Percentiles rank a stretch among this genome's conserved stretches.
Conservation (phyloP, 1,140 invertebrate species). For the Piezodorus guildinii region DNA sequence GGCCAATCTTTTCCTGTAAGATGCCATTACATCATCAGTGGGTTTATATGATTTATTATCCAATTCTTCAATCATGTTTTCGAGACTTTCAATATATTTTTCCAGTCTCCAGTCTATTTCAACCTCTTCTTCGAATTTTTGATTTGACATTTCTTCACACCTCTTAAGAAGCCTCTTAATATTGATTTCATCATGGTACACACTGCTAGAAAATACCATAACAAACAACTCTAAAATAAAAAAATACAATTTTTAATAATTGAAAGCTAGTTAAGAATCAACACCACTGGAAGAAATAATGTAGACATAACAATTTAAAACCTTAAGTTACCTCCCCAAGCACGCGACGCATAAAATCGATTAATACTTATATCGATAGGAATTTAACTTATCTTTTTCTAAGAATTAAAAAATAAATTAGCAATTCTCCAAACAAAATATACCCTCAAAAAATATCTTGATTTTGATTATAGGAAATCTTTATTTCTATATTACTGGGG, state of each 20-base stretch:
- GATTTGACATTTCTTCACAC: constrained; percentile 8
- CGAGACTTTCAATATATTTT: constrained; percentile 3
- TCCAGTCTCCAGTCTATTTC: constrained; percentile 1
- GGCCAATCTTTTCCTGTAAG: not conserved
- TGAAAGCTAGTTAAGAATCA: not conserved
- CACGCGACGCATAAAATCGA: too few relatives aligned
- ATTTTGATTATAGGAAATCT: too few relatives aligned
- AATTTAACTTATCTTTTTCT: too few relatives aligned
- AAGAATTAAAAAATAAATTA: too few relatives aligned
- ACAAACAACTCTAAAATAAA: not conserved
- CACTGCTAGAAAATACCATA: not conserved
- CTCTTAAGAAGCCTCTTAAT: not conserved
- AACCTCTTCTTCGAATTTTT: not conserved
- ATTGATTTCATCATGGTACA: not conserved
- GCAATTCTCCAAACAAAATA: too few relatives aligned
- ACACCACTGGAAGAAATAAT: not conserved
- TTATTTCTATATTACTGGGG: too few relatives aligned
- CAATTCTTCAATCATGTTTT: not conserved
- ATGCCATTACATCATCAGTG: not conserved
- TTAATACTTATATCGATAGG: too few relatives aligned
- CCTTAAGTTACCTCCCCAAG: too few relatives aligned
- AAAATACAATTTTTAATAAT: not conserved
- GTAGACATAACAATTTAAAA: not conserved
- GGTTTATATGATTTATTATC: not conserved
- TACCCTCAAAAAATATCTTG: too few relatives aligned